A percentile compares a stretch with the other conserved stretches of the same genome.
phyloP scores from a whole-genome alignment of 2,113 vertebrate species.

The Stigmatopora argus region DNA sequence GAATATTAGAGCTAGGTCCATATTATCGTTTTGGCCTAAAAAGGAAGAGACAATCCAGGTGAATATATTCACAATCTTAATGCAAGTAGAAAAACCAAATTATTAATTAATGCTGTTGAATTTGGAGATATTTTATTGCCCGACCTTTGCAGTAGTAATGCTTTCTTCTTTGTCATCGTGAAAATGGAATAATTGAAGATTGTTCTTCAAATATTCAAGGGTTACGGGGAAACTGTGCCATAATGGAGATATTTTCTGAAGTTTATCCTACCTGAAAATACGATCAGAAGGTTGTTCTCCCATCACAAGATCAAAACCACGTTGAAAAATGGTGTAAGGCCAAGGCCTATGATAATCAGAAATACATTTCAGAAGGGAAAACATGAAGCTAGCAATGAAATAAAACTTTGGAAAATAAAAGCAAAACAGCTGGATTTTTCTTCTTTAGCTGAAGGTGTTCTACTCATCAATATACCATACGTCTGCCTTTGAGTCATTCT shows the following conservation, averaged over 20 bases:
- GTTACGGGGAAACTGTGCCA: not conserved
- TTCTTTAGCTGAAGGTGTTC: conserved; percentile 15
- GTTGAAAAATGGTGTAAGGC: conserved; percentile 98
- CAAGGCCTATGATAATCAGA: conserved; percentile 78
- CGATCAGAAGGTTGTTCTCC: conserved; percentile 98
- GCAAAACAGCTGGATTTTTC: conserved; percentile 32
- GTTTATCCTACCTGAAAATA: conserved; percentile 87
- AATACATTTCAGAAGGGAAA: conserved; percentile 34
- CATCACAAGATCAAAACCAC: conserved; percentile 95
- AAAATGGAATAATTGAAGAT: too few species aligned
- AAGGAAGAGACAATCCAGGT: too few species aligned
- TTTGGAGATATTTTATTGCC: too few species aligned
- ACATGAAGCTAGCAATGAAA: not conserved
- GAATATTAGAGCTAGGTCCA: too few species aligned
- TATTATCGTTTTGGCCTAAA: too few species aligned
- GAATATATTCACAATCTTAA: too few species aligned
- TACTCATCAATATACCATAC: conserved; percentile 31
- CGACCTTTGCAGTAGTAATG: too few species aligned
- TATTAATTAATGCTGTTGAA: too few species aligned
- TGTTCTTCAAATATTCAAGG: conserved; percentile 10
- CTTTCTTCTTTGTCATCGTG: too few species aligned
- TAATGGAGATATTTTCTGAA: conserved; percentile 40
- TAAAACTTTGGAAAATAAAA: conserved; percentile 42
- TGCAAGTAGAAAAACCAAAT: too few species aligned
- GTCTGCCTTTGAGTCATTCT: conserved; percentile 21